Percentiles rank a stretch among this genome's conserved stretches.
Evolutionary conservation across 2,113 vertebrate species (phyloP).

Genomic region (Amblyopsis rosae): DNA sequence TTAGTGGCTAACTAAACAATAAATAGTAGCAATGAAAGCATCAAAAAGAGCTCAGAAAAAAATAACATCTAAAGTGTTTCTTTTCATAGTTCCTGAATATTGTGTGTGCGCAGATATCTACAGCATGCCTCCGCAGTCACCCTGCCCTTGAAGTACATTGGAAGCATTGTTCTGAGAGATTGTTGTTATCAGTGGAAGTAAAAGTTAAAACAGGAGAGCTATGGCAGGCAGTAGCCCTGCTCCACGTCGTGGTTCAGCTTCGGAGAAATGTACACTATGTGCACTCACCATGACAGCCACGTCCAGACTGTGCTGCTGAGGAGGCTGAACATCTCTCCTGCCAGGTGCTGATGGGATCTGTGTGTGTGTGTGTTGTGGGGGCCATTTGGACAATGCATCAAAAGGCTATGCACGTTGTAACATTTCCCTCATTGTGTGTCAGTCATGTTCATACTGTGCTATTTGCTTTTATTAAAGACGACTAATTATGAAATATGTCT

Average conservation of each 20-base stretch:
- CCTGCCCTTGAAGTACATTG: constrained; percentile 48
- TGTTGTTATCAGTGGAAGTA: constrained; percentile 66
- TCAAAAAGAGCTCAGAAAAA: neutral
- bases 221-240: constrained; percentile 51
- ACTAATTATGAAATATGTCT: no score
- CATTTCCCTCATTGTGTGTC: neutral
- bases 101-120: constrained; percentile 56
- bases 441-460: no score
- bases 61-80: constrained; percentile 29
- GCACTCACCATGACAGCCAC: constrained; percentile 66
- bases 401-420: neutral
- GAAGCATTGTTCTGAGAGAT: constrained; percentile 64
- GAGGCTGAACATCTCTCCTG: neutral
- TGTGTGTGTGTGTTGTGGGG: neutral
- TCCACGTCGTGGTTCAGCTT: constrained; percentile 61
- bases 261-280: constrained; percentile 75
- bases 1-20: neutral
- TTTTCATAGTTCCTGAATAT: constrained; percentile 42
- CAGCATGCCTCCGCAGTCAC: constrained; percentile 57
- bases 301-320: constrained; percentile 39
- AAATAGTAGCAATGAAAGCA: constrained; percentile 2
- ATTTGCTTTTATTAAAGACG: no score
- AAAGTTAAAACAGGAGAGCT: constrained; percentile 34
- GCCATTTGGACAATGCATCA: neutral
- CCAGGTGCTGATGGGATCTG: neutral